A percentile compares a stretch with the other conserved stretches of the same genome.
Conservation (phyloP, 2,797 vertebrate genomes). For the Pseudocheirus occidentalis region DNA sequence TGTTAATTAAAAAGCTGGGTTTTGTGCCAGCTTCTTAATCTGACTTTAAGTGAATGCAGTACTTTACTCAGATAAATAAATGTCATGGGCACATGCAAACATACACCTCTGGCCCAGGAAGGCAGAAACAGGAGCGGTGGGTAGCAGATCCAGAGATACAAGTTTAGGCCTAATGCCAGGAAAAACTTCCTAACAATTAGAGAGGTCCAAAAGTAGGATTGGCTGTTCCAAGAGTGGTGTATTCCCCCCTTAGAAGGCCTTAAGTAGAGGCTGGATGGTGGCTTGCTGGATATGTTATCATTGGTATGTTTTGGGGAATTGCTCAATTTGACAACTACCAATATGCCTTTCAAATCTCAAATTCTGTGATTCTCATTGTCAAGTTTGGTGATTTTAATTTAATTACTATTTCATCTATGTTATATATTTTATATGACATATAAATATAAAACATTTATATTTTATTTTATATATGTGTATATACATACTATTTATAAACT, state of each 20-base stretch:
- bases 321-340: neutral
- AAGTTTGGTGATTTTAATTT: neutral
- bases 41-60: neutral
- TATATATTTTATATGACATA: no score
- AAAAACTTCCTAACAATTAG: neutral
- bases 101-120: neutral
- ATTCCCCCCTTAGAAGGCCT: neutral
- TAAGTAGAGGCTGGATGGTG: neutral
- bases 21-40: neutral
- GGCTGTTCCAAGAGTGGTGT: neutral
- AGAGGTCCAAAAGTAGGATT: neutral
- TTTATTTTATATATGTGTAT: no score
- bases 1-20: constrained; percentile 19
- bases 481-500: no score
- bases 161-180: neutral
- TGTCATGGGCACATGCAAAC: constrained; percentile 38
- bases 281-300: neutral
- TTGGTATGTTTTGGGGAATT: neutral
- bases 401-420: neutral
- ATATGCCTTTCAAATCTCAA: neutral
- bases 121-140: neutral
- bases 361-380: neutral
- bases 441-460: no score
- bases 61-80: constrained; percentile 33
- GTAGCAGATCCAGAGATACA: neutral